phyloP scores from a whole-genome alignment of 53 echinoderm and acorn worm species.

The Hippasteria phrygiana region DNA sequence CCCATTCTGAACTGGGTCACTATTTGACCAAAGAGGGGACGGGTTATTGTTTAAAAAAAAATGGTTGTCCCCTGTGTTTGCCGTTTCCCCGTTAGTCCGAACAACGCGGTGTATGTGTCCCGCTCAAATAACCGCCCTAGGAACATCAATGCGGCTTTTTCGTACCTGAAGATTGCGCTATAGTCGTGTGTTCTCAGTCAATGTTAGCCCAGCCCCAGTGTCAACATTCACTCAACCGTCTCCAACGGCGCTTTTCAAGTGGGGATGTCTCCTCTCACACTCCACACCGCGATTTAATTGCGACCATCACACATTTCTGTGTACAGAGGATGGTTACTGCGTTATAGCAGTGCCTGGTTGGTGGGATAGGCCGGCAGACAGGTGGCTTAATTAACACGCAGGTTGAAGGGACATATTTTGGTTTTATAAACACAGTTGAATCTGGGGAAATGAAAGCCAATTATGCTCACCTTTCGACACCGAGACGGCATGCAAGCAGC shows the following conservation, averaged over 20 bases:
- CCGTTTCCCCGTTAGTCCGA: constrained; percentile 1
- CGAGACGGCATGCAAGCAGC: background rate
- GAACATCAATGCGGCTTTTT: background rate
- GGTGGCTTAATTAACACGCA: background rate
- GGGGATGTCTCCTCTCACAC: background rate
- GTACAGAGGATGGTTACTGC: constrained; percentile 6
- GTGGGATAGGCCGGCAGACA: background rate
- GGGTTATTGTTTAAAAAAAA: background rate
- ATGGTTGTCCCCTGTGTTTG: background rate
- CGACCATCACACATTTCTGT: constrained; percentile 31
- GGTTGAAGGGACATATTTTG: constrained; percentile 14
- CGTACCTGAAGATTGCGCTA: constrained; percentile 14
- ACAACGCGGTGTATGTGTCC: background rate
- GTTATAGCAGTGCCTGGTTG: background rate
- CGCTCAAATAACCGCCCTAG: background rate
- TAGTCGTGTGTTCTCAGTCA: constrained; percentile 37
- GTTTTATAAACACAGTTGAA: background rate
- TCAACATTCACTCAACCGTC: constrained; percentile 40
- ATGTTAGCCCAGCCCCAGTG: constrained; percentile 39
- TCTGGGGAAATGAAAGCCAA: background rate
- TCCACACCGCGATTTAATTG: constrained; percentile 40
- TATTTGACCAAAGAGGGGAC: constrained; percentile 16
- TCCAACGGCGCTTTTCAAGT: constrained; percentile 49
- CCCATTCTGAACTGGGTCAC: constrained; percentile 31
- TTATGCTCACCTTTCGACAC: constrained; percentile 2